Evolutionary conservation across 2,888 invertebrate genomes (phyloP), one percentile per base, ranked within the genome.

Genomic region (Tiphia femorata): DNA sequence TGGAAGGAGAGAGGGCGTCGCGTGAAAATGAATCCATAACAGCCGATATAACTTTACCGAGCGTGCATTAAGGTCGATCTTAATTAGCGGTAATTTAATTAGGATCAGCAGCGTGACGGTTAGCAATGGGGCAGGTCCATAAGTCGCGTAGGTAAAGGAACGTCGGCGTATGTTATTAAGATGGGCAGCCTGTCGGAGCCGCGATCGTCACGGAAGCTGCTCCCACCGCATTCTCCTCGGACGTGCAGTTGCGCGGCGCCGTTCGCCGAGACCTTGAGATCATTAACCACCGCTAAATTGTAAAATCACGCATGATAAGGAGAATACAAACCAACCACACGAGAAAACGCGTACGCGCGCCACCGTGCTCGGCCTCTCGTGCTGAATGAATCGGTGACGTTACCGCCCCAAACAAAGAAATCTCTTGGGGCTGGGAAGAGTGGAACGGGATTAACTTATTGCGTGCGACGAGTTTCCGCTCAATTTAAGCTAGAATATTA

Each of bases 11-110:
- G 53, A 51, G 40, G 57, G 48, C 64, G 67, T 63, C 63, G 63
- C 62, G 64, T 64, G 70, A 67, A 70, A 73, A 74, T 70, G 66
- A 66, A 73, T 70, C 67, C 62, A 62, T 66, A 74, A 59, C 60
- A 58, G 69, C 64, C 67, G 72, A 71, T 69, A 72, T 70, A 75
- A 71, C 75, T 68, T 72, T 48, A 50, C 73, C 71, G 66, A 67
- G 73, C 72, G 72, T 74, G 72, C 78, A 81, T 81, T 79, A 79
- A 79, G 80, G 80, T 78, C 75, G 80, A 79, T 81, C 77, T 80
- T 82, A 82, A 82, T 82, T 82, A 80, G 80, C 69, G 72, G 72
- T 78, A 78, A 80, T 81, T 79, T 81, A 82, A 82, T 82, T 81
- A 82, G 78, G 76, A 78, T 81, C 79, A 71, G 62, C 73, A 75